Base-by-base conservation (phyloP, 1,140 invertebrate genomes). In the Drosophila pallidifrons region DNA sequence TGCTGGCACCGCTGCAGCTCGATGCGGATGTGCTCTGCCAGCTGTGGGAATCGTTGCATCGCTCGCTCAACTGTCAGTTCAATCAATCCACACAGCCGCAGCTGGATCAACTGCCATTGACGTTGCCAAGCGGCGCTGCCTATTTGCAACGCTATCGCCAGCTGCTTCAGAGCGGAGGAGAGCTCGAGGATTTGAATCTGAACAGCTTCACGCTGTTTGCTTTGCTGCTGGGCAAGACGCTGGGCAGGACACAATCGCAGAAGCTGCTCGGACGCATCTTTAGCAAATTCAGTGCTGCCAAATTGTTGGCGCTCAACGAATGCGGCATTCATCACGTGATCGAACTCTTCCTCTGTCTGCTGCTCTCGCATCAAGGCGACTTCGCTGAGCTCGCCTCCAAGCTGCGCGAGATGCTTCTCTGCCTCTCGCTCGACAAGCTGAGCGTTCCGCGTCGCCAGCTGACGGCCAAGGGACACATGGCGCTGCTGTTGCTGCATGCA, bases 221-320 rank as follows among this genome's bases (percentile, higher is more conserved):
- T 1, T 69, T 91, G 69, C 25, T 92, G 51, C 47, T 92, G 52
- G 91, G 91, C 5, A 79, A 87, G n/a, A 89, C 79, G 0, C 20
- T 89, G 28, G 52, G 67, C n/a, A 54, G 69, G 10, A 81, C 78
- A 64, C 91, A 91, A 46, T 65, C 63, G 0, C 83, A 91, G 49
- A 92, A 92, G 54, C 57, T 92, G 5, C 41, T 92, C 15, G 92
- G 92, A 5, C 91, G 92, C n/a, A 92, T 93, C 54, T 92, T 91
- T 45, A 86, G 90, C 43, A 93, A 93, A 47, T 93, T 93, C 35
- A 91, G 86, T 60, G 68, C 79, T 1, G 75, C 89, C n/a, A 93
- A 93, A 30, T 57, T 92, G 28, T 52, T 92, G 45, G 81, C 91
- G 0, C 67, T 93, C 0, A 92, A 91, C 38, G 92, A 93, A 52